A percentile compares a stretch with the other conserved stretches of the same genome.
Evolutionary conservation across 2,888 invertebrate species (phyloP).

Genomic region (Phanerotoma sp.): DNA sequence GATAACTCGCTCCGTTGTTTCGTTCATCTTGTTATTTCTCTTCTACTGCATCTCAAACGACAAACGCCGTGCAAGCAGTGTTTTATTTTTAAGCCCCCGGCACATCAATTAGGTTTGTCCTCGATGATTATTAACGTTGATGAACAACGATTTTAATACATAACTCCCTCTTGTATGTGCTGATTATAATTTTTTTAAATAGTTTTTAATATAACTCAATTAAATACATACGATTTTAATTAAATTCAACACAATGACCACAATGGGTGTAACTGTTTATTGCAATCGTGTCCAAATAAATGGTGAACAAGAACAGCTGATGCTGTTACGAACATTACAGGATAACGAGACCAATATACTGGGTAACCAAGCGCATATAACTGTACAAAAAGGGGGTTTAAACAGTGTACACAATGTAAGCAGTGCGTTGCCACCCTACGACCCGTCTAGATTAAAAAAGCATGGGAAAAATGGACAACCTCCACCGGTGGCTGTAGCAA

Average conservation of each 20-base stretch:
- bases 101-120: conserved; percentile 46
- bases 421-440: conserved; percentile 56
- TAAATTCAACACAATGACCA: conserved; percentile 43
- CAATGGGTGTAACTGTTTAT: conserved; percentile 54
- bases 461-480: conserved; percentile 61
- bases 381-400: conserved; percentile 40
- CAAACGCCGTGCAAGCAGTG: conserved; percentile 28
- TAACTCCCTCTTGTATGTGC: too few relatives aligned
- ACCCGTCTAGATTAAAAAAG: conserved; percentile 57
- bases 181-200: too few relatives aligned
- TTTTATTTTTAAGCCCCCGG: conserved; percentile 43
- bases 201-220: too few relatives aligned
- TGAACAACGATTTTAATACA: conserved; percentile 29
- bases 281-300: conserved; percentile 49
- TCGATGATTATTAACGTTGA: conserved; percentile 46
- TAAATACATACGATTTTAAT: too few relatives aligned
- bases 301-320: conserved; percentile 50
- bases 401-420: conserved; percentile 25
- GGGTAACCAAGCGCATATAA: conserved; percentile 43
- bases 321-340: conserved; percentile 52
- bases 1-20: too few relatives aligned
- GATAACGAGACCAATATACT: conserved; percentile 54
- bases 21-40: conserved; percentile 12
- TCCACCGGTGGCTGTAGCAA: conserved; percentile 79
- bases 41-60: conserved; percentile 22